Base-by-base conservation (phyloP, 1,140 invertebrate genomes). In the Meloidogyne exigua region DNA sequence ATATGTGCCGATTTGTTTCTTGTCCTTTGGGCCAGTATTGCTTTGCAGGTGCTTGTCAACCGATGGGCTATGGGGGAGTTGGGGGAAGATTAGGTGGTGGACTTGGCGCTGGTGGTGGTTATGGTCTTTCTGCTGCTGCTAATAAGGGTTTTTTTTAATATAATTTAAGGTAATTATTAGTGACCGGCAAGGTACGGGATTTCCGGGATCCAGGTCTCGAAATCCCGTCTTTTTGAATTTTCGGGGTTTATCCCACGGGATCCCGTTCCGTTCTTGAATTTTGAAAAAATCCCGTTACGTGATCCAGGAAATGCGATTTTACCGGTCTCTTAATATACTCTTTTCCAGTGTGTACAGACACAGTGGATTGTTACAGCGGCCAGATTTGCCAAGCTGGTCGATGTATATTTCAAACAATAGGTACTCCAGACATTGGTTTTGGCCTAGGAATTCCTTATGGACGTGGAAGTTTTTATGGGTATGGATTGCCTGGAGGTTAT, bases 21-120 rank as follows among this genome's bases (percentile, higher is more conserved):
- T 86, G 85, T 71, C 84, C 85, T 2, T 81, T 84, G 25, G 85
- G 85, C 2, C 86, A 86, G 32, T 86, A 82, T 68, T 86, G 85
- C 64, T 75, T 88, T 57, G 83, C 81, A 62, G 84, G 84, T 9
- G 76, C 84, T 21, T 85, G 84, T 65, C 72, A 83, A 36, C 70
- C 68, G 13, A 21, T 71, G 13, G 57, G 64, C 21, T 68, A 79
- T 39, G 63, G 76, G 36, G 76, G 82, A 13, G 32, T 44, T n/a
- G 57, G 79, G n/a, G 66, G 49, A n/a, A 57, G 49, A 21, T 9
- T 57, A n/a, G 10, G n/a, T 7, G 13, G 7, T 49, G 28, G 28
- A 32, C 72, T 67, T 36, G 80, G 80, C 42, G 68, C 42, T 28
- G 80, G 36, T 32, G 79, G 57, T 21, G n/a, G 15, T 62, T 77